Evolutionary conservation across 2,797 vertebrate species (phyloP), one percentile per base, ranked within the genome.

Genomic region (Clamator glandarius): DNA sequence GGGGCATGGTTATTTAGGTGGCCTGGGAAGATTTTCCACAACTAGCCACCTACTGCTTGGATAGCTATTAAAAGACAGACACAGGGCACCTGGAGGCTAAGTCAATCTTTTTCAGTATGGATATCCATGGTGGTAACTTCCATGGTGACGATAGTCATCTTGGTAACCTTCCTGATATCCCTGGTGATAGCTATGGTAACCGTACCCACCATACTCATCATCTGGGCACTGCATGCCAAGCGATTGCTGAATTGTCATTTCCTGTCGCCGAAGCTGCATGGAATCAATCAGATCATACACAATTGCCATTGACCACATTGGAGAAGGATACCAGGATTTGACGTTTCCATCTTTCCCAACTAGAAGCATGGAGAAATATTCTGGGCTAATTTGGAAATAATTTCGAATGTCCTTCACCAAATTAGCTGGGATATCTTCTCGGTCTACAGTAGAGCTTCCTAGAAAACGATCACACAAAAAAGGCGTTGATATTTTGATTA

Each of bases 191-290:
- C 98, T 98, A 89, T 99, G 99, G 97, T 99, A 99, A 84, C 99
- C 99, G 8, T 99, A 99, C 83, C 99, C 99, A 11, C 99, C 99
- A 8, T 99, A 99, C 96, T 99, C 99, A 28, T 99, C 99, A 83
- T 99, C 99, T 0, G 99, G 99, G 93, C 99, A 99, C 83, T 99
- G 99, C 99, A 99, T 99, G 54, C 99, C 99, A 11, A 99, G 98
- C 0, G 99, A 99, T 95, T 99, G 99, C 97, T 99, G 99, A 93
- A 99, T 99, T 88, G 99, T 99, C 99, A 99, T 99, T 97, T 99
- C 99, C 95, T 99, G 99, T 46, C 99, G 97, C 89, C 99, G 98
- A 16, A 99, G 99, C 97, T 99, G 99, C 99, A 99, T 99, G 13
- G 99, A 99, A 97, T 99, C 99, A 20, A 99, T 99, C 96, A 99